Conservation (phyloP, 2,797 vertebrate genomes). For the Cynopterus sphinx region DNA sequence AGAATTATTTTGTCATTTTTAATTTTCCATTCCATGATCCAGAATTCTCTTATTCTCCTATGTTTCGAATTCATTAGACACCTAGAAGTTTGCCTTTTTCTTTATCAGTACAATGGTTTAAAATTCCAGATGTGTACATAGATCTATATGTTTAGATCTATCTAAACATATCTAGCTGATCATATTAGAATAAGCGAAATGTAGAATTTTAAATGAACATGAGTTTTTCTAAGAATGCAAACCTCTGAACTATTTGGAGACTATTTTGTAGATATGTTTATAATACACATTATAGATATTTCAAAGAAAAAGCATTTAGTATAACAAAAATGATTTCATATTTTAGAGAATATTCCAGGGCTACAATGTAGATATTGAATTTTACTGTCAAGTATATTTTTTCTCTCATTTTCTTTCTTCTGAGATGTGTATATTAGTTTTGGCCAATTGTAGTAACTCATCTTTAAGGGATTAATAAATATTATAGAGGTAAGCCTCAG, state of each 20-base stretch:
- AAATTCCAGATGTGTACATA: background rate
- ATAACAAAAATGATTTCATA: background rate
- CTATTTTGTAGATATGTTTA: background rate
- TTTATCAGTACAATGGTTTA: background rate
- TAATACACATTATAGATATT: background rate
- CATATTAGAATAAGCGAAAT: slow-evolving; percentile 20
- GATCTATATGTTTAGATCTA: background rate
- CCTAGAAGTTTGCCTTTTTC: background rate
- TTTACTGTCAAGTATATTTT: background rate
- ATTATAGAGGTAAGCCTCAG: background rate
- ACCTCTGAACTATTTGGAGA: background rate
- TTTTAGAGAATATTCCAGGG: background rate
- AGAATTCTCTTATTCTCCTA: background rate
- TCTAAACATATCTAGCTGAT: background rate
- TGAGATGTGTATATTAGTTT: background rate
- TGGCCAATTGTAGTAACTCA: background rate
- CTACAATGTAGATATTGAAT: background rate
- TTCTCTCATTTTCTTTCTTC: background rate
- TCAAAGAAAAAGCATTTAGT: background rate
- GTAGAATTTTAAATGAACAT: slow-evolving; percentile 30
- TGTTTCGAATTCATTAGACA: background rate
- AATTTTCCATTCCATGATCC: background rate
- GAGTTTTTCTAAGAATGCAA: background rate
- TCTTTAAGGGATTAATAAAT: background rate
- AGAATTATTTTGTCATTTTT: slow-evolving; percentile 5